These are phyloP conservation scores for Oryzias javanicus DNA, from an alignment of 2,113 vertebrate genomes.

Conservation along the genomic window DNA sequence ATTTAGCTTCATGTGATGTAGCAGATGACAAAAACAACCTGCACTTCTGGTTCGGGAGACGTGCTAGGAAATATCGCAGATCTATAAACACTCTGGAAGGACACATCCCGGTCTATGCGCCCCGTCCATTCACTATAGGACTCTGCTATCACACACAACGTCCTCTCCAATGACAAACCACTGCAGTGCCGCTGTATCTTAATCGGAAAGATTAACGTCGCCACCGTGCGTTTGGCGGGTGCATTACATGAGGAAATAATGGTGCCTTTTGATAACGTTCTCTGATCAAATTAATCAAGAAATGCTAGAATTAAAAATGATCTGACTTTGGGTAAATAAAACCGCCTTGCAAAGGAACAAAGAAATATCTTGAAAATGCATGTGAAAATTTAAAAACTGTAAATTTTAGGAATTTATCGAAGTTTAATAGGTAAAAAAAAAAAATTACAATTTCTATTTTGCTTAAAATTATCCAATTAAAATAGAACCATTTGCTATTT, in stretches of 20 bases:
- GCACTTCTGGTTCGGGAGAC: conserved; percentile 22
- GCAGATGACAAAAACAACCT: neutral
- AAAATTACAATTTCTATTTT: too few relatives aligned
- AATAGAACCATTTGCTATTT: too few relatives aligned
- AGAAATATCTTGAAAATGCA: too few relatives aligned
- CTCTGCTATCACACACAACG: neutral
- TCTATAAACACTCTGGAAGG: neutral
- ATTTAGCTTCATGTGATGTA: neutral
- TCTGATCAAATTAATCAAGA: too few relatives aligned
- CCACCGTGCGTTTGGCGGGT: conserved; percentile 17
- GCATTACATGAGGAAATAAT: conserved; percentile 2
- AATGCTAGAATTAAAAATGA: too few relatives aligned
- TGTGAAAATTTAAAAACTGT: too few relatives aligned
- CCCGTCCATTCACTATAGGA: conserved; percentile 17
- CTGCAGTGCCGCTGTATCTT: neutral
- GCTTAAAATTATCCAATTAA: too few relatives aligned
- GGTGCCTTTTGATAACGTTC: too few relatives aligned
- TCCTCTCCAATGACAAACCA: neutral
- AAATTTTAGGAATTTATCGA: too few relatives aligned
- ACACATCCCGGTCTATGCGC: accelerated
- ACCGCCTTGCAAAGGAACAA: too few relatives aligned
- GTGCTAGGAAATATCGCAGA: conserved; percentile 2
- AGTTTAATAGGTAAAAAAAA: too few relatives aligned
- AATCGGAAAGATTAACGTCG: neutral
- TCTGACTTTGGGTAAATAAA: too few relatives aligned